These are phyloP conservation scores for Phalacrocorax aristotelis DNA, from an alignment of 2,113 vertebrate genomes.

Conservation along the genomic window DNA sequence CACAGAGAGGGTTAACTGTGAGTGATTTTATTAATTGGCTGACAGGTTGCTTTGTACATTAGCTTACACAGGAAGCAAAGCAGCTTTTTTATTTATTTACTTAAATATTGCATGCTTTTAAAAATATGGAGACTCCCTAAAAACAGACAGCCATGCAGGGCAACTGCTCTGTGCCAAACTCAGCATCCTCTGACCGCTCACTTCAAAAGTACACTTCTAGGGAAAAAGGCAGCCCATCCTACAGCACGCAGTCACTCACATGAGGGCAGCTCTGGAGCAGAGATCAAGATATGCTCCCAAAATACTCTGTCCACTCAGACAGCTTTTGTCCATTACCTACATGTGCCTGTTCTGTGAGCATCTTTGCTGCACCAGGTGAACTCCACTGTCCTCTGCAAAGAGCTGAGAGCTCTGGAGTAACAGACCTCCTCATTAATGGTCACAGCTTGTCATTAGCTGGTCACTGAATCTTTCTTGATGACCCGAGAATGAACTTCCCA, in stretches of 20 bases:
- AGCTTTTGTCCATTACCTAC: not conserved
- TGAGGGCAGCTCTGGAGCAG: not conserved
- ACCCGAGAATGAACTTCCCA: conserved; percentile 38
- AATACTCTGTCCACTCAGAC: not conserved
- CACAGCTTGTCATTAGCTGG: not conserved
- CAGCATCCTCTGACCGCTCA: not conserved
- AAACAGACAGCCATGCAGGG: not conserved
- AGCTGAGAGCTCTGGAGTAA: not conserved
- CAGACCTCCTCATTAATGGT: not conserved
- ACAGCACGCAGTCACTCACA: fast-evolving
- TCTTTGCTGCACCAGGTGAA: not conserved
- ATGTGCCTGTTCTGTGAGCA: not conserved
- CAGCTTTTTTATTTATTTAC: not conserved
- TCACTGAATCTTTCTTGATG: not conserved
- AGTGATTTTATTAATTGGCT: not conserved
- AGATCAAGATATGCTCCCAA: not conserved
- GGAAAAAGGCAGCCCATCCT: not conserved
- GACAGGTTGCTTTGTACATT: not conserved
- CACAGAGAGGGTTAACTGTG: not conserved
- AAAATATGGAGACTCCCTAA: not conserved
- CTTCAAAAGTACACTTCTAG: not conserved
- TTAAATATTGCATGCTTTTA: not conserved
- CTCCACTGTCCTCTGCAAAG: not conserved
- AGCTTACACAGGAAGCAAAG: not conserved
- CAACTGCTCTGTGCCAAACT: not conserved